phyloP scores from a whole-genome alignment of 2,888 invertebrate genomes.

The Chrysodeixis includens region DNA sequence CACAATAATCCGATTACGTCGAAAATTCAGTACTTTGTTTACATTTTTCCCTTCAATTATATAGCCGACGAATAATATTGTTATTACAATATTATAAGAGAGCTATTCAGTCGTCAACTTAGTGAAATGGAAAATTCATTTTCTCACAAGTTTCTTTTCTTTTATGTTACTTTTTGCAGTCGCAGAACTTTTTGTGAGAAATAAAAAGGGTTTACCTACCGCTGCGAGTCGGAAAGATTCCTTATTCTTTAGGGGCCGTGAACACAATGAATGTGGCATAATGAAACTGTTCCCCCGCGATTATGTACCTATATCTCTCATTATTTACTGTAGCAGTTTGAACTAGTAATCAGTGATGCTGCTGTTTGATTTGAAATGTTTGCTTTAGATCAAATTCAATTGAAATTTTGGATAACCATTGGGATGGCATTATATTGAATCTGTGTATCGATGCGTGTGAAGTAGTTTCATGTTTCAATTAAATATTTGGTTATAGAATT shows the following conservation, averaged over 20 bases:
- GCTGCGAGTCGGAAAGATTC: constrained; percentile 67
- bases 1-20: constrained; percentile 5
- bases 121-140: constrained; percentile 68
- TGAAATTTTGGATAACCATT: not conserved
- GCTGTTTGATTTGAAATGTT: constrained; percentile 58
- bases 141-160: constrained; percentile 67
- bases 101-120: constrained; percentile 57
- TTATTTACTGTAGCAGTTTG: constrained; percentile 62
- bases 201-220: constrained; percentile 74
- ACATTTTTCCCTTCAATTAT: constrained; percentile 4
- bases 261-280: constrained; percentile 74
- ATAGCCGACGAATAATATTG: not conserved
- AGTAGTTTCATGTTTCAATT: not conserved
- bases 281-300: constrained; percentile 74
- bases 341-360: constrained; percentile 50
- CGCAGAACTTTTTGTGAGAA: constrained; percentile 68
- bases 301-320: constrained; percentile 60
- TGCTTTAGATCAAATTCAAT: constrained; percentile 46
- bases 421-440: not conserved
- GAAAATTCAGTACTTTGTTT: not conserved
- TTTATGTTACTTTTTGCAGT: constrained; percentile 68
- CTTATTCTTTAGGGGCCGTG: constrained; percentile 69
- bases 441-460: not conserved
- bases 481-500: too few relatives aligned
- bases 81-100: constrained; percentile 25